Percentiles rank a stretch among this genome's conserved stretches.
Conservation (phyloP, 2,113 vertebrate species). For the Dasypus novemcinctus region DNA sequence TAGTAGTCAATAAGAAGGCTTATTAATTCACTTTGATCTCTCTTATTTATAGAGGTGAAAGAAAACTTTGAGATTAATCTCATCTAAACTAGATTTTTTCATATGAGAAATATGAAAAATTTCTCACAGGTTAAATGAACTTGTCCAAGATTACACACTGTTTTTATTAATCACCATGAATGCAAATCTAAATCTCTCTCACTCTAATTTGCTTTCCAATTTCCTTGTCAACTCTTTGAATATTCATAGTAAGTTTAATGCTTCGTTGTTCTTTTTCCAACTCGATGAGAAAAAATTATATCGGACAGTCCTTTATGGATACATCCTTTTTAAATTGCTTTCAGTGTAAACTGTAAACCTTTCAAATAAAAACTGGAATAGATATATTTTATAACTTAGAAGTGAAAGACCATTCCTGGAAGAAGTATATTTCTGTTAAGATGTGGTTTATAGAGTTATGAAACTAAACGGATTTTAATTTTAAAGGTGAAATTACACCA, state of each 20-base stretch:
- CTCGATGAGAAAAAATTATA: background rate
- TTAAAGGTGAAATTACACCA: slow-evolving; percentile 58
- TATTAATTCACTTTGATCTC: background rate
- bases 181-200: background rate
- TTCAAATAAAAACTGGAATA: slow-evolving; percentile 44
- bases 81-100: background rate
- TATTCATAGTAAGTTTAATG: background rate
- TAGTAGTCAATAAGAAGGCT: background rate
- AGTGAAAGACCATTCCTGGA: slow-evolving; percentile 23
- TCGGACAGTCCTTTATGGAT: background rate
- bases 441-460: slow-evolving; percentile 18
- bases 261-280: background rate
- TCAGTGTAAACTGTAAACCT: slow-evolving; percentile 30
- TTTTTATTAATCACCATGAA: background rate
- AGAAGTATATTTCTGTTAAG: slow-evolving; percentile 3
- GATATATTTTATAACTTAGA: background rate
- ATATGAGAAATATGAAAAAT: background rate
- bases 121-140: background rate
- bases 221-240: slow-evolving; percentile 42
- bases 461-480: slow-evolving; percentile 17
- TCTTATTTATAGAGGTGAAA: background rate
- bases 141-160: background rate
- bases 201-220: background rate
- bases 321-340: background rate
- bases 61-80: slow-evolving; percentile 27